Evolutionary conservation across 2,888 invertebrate genomes (phyloP).

Genomic region (Pyrrhosoma nymphula): DNA sequence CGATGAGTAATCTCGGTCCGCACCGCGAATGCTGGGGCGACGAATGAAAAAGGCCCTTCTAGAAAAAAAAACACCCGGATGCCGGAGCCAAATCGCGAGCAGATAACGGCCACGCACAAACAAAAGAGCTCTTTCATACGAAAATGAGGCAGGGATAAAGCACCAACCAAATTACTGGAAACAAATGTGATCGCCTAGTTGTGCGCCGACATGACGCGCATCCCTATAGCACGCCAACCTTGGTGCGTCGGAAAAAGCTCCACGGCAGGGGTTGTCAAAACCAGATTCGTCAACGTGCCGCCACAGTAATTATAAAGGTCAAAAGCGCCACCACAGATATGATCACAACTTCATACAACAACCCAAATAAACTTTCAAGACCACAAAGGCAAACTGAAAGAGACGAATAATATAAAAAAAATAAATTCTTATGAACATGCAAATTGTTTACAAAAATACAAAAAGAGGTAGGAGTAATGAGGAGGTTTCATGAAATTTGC

Average conservation of each 20-base stretch:
- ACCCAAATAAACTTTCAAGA: no score
- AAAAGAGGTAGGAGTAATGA: no score
- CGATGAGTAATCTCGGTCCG: neutral
- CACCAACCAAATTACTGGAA: neutral
- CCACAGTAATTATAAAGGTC: no score
- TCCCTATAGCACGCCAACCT: neutral
- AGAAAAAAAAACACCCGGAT: neutral
- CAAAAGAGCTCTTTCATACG: conserved; percentile 1
- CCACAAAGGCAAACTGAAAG: no score
- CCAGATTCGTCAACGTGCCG: no score
- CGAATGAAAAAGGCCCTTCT: neutral
- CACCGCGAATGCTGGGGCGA: neutral
- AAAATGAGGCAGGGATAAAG: conserved; percentile 7
- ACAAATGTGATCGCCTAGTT: neutral
- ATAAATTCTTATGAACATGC: no score
- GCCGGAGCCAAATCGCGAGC: neutral
- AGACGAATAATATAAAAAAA: no score
- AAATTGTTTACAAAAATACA: no score
- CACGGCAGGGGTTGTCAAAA: no score
- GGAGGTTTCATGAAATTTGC: no score
- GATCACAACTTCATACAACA: no score
- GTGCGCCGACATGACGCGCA: neutral
- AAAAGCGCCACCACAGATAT: no score
- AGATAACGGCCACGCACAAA: neutral
- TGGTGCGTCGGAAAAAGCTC: neutral